phyloP scores from a whole-genome alignment of 2,113 vertebrate species.

The Fulica atra region DNA sequence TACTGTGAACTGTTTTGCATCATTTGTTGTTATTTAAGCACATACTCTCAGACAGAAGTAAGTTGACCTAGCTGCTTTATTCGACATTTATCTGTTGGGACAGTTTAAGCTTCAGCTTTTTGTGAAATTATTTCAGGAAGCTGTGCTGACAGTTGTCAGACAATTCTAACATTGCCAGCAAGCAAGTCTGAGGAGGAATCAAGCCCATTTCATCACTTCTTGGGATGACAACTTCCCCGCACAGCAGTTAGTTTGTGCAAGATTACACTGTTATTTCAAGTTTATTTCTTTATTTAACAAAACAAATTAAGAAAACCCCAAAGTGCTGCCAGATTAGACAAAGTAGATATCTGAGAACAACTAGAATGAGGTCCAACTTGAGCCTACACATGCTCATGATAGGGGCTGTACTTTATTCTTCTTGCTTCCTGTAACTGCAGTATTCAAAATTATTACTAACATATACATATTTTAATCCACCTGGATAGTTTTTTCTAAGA shows the following conservation, averaged over 20 bases:
- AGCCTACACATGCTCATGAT: neutral
- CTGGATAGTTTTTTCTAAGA: no score
- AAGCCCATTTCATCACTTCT: neutral
- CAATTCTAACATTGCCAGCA: neutral
- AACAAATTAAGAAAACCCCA: neutral
- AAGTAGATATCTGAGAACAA: neutral
- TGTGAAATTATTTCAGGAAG: neutral
- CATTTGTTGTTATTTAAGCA: neutral
- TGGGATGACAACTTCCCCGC: neutral
- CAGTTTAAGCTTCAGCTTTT: no score
- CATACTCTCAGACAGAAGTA: neutral
- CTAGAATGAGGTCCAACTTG: neutral
- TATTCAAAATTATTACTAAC: neutral
- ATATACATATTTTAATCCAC: neutral
- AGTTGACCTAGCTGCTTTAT: neutral
- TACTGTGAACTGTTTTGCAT: neutral
- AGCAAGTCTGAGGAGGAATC: neutral
- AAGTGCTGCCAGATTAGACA: neutral
- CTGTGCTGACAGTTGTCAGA: neutral
- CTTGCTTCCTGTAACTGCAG: neutral
- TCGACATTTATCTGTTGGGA: neutral
- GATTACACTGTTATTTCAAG: neutral
- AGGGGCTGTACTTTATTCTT: neutral
- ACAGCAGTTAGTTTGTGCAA: neutral
- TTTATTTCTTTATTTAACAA: neutral